phyloP scores from a whole-genome alignment of 2,797 vertebrate species.

The Echiichthys vipera region DNA sequence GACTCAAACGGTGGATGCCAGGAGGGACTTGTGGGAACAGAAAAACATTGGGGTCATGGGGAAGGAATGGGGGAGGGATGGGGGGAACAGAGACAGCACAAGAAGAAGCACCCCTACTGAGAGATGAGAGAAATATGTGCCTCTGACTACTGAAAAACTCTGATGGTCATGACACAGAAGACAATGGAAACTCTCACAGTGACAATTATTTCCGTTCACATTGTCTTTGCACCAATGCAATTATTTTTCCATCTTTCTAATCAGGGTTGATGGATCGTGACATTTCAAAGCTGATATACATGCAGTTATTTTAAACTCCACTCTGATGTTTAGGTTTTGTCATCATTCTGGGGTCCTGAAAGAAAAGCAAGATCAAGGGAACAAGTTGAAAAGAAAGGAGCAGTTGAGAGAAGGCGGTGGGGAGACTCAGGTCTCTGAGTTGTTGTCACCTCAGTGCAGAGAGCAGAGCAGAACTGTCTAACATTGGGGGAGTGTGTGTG shows the following conservation, averaged over 20 bases:
- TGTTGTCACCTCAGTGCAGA: conserved; percentile 50
- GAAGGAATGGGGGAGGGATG: too few relatives aligned
- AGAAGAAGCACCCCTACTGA: too few relatives aligned
- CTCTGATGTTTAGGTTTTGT: conserved; percentile 2
- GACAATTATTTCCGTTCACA: background rate
- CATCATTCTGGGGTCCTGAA: conserved; percentile 6
- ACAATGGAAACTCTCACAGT: background rate
- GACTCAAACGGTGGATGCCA: too few relatives aligned
- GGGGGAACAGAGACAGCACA: too few relatives aligned
- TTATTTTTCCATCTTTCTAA: conserved; percentile 3
- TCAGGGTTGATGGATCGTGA: background rate
- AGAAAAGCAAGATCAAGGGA: conserved; percentile 20
- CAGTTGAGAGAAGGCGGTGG: conserved; percentile 15
- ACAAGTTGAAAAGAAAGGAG: conserved; percentile 23
- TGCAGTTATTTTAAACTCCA: background rate
- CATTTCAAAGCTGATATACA: background rate
- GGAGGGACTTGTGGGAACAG: too few relatives aligned
- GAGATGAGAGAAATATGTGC: background rate
- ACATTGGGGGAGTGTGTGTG: conserved; percentile 41
- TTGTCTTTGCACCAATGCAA: background rate
- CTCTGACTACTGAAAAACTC: background rate
- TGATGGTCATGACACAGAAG: background rate
- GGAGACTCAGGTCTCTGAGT: conserved; percentile 24
- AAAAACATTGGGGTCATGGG: too few relatives aligned
- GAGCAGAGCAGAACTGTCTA: conserved; percentile 57